A percentile compares a stretch with the other conserved stretches of the same genome.
These are phyloP conservation scores for Drosophila eugracilis DNA, from an alignment of 1,140 invertebrate genomes.

Conservation along the genomic window DNA sequence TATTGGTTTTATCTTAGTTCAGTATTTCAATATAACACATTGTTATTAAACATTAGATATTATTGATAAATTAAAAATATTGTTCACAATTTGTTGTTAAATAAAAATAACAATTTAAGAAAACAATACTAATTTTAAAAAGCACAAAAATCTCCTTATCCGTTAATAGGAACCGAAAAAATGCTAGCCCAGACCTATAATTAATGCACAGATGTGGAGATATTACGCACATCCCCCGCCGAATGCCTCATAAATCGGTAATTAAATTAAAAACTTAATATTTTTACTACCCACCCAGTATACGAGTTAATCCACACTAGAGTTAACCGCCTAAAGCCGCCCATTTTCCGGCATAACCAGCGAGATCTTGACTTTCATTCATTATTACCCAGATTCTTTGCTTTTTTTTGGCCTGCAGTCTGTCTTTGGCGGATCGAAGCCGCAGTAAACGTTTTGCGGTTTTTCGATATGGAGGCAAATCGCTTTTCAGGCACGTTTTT, in stretches of 20 bases:
- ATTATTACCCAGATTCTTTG: constrained; percentile 11
- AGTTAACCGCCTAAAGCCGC: constrained; percentile 65
- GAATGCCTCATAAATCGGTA: constrained; percentile 7
- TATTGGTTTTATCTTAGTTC: no score
- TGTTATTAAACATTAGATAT: no score
- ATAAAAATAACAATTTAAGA: no score
- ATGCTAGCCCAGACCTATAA: constrained; percentile 1
- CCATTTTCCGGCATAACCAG: constrained; percentile 55
- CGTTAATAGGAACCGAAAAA: neutral
- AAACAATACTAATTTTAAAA: no score
- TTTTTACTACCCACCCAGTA: constrained; percentile 14
- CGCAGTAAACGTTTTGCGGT: constrained; percentile 39
- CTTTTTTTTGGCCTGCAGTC: constrained; percentile 3
- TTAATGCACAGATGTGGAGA: neutral
- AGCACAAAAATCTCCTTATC: no score
- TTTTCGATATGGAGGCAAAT: constrained; percentile 7
- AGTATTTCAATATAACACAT: no score
- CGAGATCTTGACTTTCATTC: constrained; percentile 64
- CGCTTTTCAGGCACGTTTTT: constrained; percentile 33
- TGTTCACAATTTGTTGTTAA: no score
- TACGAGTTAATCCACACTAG: constrained; percentile 30
- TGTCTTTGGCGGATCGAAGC: constrained; percentile 7
- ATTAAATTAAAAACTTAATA: constrained; percentile 26
- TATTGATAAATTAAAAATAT: no score
- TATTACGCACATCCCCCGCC: constrained; percentile 24